A percentile compares a stretch with the other conserved stretches of the same genome.
These are phyloP conservation scores for Etia nguti DNA, from an alignment of 2,113 vertebrate species.

Conservation along the genomic window DNA sequence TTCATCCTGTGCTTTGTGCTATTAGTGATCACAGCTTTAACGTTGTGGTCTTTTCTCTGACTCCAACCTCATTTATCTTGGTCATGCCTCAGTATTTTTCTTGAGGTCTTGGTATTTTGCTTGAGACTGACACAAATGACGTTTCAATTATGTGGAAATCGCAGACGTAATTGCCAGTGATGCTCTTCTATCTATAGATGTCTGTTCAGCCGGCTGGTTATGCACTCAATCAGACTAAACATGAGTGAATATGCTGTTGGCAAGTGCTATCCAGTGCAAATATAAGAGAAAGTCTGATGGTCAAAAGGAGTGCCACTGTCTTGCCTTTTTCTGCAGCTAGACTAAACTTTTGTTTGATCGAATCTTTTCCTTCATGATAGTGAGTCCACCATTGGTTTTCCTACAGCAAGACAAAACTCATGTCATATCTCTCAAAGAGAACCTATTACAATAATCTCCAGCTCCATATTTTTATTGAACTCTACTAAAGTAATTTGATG, in stretches of 20 bases:
- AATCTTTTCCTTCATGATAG: neutral
- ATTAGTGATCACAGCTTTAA: neutral
- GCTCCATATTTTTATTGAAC: neutral
- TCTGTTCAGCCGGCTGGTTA: slow-evolving; percentile 36
- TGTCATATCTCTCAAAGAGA: neutral
- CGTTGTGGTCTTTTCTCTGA: slow-evolving; percentile 4
- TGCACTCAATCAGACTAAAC: neutral
- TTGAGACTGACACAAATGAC: slow-evolving; percentile 36
- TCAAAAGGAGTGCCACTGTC: neutral
- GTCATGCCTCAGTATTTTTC: slow-evolving; percentile 27
- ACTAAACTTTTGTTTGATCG: neutral
- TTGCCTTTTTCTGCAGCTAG: neutral
- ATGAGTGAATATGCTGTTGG: neutral
- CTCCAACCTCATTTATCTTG: slow-evolving; percentile 39
- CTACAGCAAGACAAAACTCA: neutral
- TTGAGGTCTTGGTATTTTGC: slow-evolving; percentile 42
- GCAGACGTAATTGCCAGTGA: slow-evolving; percentile 14
- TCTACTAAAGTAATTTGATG: neutral
- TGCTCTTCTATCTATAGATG: slow-evolving; percentile 22
- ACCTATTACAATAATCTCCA: neutral
- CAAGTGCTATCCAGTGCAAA: slow-evolving; percentile 23
- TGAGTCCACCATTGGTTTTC: neutral
- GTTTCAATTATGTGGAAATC: slow-evolving; percentile 46
- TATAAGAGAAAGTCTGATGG: neutral
- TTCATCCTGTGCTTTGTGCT: neutral